Evolutionary conservation across 2,113 vertebrate species (phyloP).

Genomic region (Oncorhynchus nerka): DNA sequence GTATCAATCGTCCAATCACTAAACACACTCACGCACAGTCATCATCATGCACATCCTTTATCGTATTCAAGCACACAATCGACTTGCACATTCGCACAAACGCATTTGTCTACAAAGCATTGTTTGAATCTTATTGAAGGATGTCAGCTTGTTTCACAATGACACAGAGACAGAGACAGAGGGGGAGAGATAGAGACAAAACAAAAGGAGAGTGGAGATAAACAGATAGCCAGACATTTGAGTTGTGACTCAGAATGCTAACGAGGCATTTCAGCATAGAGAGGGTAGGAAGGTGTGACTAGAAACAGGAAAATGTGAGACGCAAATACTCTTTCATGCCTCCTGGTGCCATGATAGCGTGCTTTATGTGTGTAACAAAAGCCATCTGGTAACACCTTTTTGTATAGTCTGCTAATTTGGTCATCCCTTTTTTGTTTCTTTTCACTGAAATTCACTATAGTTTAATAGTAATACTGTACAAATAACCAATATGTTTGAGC

Average conservation of each 20-base stretch:
- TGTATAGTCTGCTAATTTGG: too few relatives aligned
- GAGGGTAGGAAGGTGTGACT: constrained; percentile 26
- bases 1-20: too few relatives aligned
- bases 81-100: constrained; percentile 42
- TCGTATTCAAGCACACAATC: constrained; percentile 3
- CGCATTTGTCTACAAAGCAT: constrained; percentile 49
- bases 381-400: too few relatives aligned
- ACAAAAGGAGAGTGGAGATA: constrained; percentile 46
- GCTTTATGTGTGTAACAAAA: neutral
- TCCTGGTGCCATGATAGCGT: neutral
- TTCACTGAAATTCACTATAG: too few relatives aligned
- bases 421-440: too few relatives aligned
- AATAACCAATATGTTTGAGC: too few relatives aligned
- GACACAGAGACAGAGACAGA: constrained; percentile 43
- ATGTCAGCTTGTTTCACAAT: constrained; percentile 43
- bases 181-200: constrained; percentile 44
- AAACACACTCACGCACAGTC: constrained; percentile 1
- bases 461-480: too few relatives aligned
- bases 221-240: constrained; percentile 56
- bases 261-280: constrained; percentile 51
- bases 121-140: constrained; percentile 56
- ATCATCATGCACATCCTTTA: constrained; percentile 1
- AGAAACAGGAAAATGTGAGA: neutral
- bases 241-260: constrained; percentile 63
- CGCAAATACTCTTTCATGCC: neutral